Evolutionary conservation across 1,140 invertebrate species (phyloP), one percentile per base, ranked within the genome.

Genomic region (Pogonognathellus flavescens): DNA sequence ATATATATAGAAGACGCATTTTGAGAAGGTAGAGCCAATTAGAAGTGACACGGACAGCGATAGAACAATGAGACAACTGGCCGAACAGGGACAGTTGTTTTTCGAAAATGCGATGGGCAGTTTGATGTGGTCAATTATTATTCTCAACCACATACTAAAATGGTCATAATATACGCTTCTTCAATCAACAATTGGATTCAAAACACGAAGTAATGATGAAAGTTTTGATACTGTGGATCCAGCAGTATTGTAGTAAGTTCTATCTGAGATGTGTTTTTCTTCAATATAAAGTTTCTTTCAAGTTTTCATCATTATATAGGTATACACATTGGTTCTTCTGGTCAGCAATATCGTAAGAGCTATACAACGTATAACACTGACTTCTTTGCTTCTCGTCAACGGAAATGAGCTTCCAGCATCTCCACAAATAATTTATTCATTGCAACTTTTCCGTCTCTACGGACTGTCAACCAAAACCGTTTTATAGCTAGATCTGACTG

Each of bases 391-490:
- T 50, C 70, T 9, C 70, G 16, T 89, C 92, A 93, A 90, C 93
- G 91, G 88, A 93, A 91, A 87, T 93, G 93, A 4, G 95, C 94
- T 90, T 98, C 97, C 81, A 99, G 92, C 97, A 99, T 99, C 92
- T 99, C 97, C 41, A 98, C 93, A 91, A 99, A 98, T 10, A 99
- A 93, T 92, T 99, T 99, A 92, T 99, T 98, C 96, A 99, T 97
- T 80, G 94, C 94, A 80, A 97, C 95, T 89, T 95, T 95, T 18
- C 96, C 95, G 87, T 96, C 96, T 89, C 95, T 94, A 89, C 97
- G 95, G 16, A 98, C 94, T 89, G 92, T 93, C 5, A 94, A 94
- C 98, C 98, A 99, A 91, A 97, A 98, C 88, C 94, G 94, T 76
- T 97, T 93, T 76, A 98, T 94, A 22, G 96, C 94, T 25, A 94